A percentile compares a stretch with the other conserved stretches of the same genome.
Evolutionary conservation across 2,113 vertebrate genomes (phyloP).

Genomic region (Ammodytes marinus): DNA sequence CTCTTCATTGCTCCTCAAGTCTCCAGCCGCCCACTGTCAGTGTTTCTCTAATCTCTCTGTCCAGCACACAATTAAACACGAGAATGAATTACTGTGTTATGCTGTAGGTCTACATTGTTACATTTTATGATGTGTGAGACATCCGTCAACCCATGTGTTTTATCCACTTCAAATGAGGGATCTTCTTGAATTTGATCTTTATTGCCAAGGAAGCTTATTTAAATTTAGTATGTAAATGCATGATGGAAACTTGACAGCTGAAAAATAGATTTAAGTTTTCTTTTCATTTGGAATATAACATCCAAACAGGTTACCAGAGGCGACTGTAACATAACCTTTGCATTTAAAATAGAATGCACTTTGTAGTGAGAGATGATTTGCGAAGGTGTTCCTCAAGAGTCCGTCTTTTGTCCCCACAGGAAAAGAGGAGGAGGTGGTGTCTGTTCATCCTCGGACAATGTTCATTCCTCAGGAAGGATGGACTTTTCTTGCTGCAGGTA

Average conservation of each 20-base stretch:
- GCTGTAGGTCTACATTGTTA: neutral
- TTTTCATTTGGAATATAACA: neutral
- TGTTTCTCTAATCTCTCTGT: neutral
- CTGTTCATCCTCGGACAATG: conserved; percentile 89
- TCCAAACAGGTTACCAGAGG: neutral
- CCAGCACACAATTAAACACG: conserved; percentile 9
- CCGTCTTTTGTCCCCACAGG: conserved; percentile 80
- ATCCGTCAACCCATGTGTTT: neutral
- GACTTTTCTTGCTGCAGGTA: conserved; percentile 93
- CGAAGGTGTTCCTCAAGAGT: conserved; percentile 13
- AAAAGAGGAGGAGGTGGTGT: conserved; percentile 83
- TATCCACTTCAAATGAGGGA: neutral
- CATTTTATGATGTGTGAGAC: conserved; percentile 8
- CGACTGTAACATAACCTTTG: neutral
- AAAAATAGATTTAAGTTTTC: neutral
- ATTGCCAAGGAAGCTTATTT: neutral
- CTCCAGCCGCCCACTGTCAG: conserved; percentile 4
- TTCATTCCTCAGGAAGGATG: conserved; percentile 88
- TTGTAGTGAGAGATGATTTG: neutral
- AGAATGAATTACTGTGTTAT: neutral
- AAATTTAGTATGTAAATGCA: neutral
- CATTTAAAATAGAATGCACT: neutral
- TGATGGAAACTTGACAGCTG: neutral
- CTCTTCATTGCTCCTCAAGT: conserved; percentile 6
- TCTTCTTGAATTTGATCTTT: neutral